Base-by-base conservation (phyloP, 2,888 invertebrate genomes). In the Agrochola macilenta region DNA sequence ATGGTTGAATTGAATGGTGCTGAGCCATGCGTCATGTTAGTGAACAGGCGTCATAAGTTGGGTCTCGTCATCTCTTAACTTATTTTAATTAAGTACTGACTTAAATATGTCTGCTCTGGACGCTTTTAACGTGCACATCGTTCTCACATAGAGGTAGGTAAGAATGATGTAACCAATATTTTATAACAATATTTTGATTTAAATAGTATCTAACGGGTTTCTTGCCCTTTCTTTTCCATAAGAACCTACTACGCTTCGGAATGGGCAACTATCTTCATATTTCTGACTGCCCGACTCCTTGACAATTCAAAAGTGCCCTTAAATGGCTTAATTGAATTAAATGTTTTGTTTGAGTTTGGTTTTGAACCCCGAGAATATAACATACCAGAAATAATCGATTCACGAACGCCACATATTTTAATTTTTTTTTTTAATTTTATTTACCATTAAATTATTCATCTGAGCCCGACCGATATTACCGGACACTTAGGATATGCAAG, bases 401-500 rank as follows among this genome's bases (percentile, higher is more conserved):
- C 49, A 14, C 57, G 9, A 74, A 54, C 26, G 7, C 49, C 20
- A 26, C 57, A n/a, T n/a, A n/a, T n/a, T n/a, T n/a, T n/a, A n/a
- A n/a, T n/a, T n/a, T n/a, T n/a, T n/a, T n/a, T n/a, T n/a, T n/a
- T n/a, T n/a, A n/a, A n/a, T n/a, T n/a, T n/a, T n/a, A n/a, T n/a
- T n/a, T n/a, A n/a, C n/a, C n/a, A 65, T 69, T 39, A 64, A 43
- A 58, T 64, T 35, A 26, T 52, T 80, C 57, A 20, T 39, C 20
- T 68, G 30, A 69, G 23, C 35, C 12, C 46, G 23, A 66, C 66
- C 11, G 43, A 43, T 35, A 43, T 58, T 35, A 65, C 14, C 14
- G 49, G 79, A 39, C 3, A 64, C 74, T 39, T 14, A 35, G 26
- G 17, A 20, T 66, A 72, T 69, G 35, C 71, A 71, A 70, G 17